These are phyloP conservation scores for Cotesia vestalis DNA, from an alignment of 1,140 invertebrate species.

Conservation along the genomic window DNA sequence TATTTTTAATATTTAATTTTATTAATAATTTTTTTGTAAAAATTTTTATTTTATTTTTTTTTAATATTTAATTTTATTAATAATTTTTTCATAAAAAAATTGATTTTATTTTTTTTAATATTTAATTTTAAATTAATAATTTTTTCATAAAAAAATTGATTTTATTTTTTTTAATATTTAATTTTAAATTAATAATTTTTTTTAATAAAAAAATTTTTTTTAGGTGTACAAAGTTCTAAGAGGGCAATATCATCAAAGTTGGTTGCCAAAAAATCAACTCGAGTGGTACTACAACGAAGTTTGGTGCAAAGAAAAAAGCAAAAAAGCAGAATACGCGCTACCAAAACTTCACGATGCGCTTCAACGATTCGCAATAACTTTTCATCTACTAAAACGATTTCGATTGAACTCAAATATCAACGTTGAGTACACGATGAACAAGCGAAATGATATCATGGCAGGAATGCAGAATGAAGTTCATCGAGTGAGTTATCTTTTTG, in stretches of 20 bases:
- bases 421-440: conserved; percentile 47
- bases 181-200: neutral
- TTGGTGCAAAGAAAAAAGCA: conserved; percentile 60
- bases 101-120: too few species aligned
- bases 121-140: too few species aligned
- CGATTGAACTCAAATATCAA: conserved; percentile 54
- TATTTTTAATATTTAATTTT: too few species aligned
- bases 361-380: conserved; percentile 64
- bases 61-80: too few species aligned
- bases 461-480: conserved; percentile 58
- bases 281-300: conserved; percentile 60
- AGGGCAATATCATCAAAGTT: conserved; percentile 58
- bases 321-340: conserved; percentile 59
- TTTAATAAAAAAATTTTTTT: conserved; percentile 44
- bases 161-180: too few species aligned
- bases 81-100: too few species aligned
- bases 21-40: too few species aligned
- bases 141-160: too few species aligned
- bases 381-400: conserved; percentile 54
- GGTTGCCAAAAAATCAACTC: conserved; percentile 62
- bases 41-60: too few species aligned
- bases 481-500: conserved; percentile 47
- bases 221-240: conserved; percentile 62
- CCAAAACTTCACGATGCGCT: conserved; percentile 59
- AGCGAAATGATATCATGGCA: conserved; percentile 54